Evolutionary conservation across 2,113 vertebrate species (phyloP).

Genomic region (Notechis scutatus): DNA sequence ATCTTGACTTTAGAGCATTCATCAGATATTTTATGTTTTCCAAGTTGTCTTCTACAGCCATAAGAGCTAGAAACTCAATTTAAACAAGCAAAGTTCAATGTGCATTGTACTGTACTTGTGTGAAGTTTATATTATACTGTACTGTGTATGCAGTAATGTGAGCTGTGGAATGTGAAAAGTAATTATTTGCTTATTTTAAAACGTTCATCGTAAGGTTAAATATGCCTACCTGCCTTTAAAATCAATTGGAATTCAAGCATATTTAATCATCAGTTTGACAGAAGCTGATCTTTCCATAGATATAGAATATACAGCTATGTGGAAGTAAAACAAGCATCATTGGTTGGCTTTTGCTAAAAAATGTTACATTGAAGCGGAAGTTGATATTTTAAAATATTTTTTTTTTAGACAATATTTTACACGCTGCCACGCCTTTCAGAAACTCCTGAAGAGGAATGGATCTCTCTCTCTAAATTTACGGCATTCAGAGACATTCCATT

Average conservation of each 20-base stretch:
- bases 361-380: background rate
- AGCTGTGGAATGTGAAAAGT: background rate
- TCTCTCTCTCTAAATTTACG: constrained; percentile 79
- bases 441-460: constrained; percentile 89
- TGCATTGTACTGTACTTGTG: background rate
- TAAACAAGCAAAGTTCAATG: background rate
- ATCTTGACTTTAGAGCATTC: background rate
- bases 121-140: background rate
- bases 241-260: background rate
- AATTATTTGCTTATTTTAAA: background rate
- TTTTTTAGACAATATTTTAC: constrained; percentile 84
- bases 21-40: background rate
- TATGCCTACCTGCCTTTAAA: background rate
- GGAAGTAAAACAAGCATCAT: background rate
- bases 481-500: constrained; percentile 69
- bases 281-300: background rate
- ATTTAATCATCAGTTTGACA: background rate
- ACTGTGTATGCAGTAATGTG: background rate
- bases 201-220: background rate
- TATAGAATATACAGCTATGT: background rate
- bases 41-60: background rate
- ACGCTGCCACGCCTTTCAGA: constrained; percentile 86
- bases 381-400: constrained; percentile 26
- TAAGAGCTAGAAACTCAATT: background rate
- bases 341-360: background rate